A percentile compares a stretch with the other conserved stretches of the same genome.
Conservation (phyloP, 2,888 invertebrate species). For the Euspilapteryx auroguttella region DNA sequence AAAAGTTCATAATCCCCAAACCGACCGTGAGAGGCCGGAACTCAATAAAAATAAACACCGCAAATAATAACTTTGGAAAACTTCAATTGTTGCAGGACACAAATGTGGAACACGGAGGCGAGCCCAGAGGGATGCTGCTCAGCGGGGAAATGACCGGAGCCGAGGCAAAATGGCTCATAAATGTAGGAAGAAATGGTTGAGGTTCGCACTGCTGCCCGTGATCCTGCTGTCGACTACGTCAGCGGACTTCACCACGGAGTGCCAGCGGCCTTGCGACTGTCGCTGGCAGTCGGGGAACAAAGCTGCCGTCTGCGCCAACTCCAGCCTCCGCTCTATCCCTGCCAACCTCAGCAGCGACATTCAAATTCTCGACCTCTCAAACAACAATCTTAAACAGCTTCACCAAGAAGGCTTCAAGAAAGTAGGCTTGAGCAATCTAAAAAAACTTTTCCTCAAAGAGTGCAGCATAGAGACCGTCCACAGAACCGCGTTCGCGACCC, state of each 20-base stretch:
- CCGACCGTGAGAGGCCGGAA: no score
- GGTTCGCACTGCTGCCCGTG: constrained; percentile 29
- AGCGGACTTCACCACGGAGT: constrained; percentile 64
- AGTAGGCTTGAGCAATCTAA: constrained; percentile 76
- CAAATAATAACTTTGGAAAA: no score
- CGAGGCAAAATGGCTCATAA: constrained; percentile 50
- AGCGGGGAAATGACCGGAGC: constrained; percentile 46
- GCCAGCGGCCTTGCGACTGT: constrained; percentile 76
- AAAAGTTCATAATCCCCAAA: no score
- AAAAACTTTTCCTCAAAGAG: constrained; percentile 76
- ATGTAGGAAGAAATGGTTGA: constrained; percentile 53
- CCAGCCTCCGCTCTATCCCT: constrained; percentile 70
- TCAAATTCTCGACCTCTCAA: constrained; percentile 73
- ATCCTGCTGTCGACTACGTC: constrained; percentile 28
- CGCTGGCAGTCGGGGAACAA: constrained; percentile 86
- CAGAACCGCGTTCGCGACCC: constrained; percentile 72
- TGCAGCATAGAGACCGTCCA: constrained; percentile 73
- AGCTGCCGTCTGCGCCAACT: constrained; percentile 78
- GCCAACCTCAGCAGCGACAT: constrained; percentile 71
- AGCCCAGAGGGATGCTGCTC: constrained; percentile 40
- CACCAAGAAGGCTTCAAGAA: constrained; percentile 68
- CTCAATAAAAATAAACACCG: no score
- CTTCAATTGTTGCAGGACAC: constrained; percentile 10
- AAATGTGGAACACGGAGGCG: constrained; percentile 7
- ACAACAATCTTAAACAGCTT: constrained; percentile 68